Evolutionary conservation across 2,888 invertebrate species (phyloP), one percentile per base, ranked within the genome.

Genomic region (Dicycla oo): DNA sequence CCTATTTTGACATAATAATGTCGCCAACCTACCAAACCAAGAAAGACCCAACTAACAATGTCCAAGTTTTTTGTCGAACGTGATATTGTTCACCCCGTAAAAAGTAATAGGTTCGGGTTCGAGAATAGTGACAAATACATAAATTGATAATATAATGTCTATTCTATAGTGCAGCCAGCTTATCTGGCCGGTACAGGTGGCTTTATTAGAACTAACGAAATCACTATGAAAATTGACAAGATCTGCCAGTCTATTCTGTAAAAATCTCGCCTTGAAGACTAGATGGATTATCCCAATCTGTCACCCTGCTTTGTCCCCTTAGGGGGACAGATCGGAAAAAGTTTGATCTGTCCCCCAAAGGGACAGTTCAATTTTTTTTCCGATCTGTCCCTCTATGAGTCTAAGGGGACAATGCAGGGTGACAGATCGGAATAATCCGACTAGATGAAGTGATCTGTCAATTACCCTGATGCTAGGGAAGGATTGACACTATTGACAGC

Each of bases 51-150:
- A 38, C 18, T 38, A n/a, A 54, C 18, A 30, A 64, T 23, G 2
- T 34, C 23, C 53, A 69, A 38, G 15, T 38, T 20, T 26, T 68
- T 38, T 10, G 2, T 56, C 62, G 18, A 15, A 45, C 70, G 70
- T 61, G 10, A 5, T 47, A 47, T 70, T 69, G 61, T 61, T 53
- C 51, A 71, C 13, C 54, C 18, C 13, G 13, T n/a, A 26, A 18
- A n/a, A 38, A 34, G n/a, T 20, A 40, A 45, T 23, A 53, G 8
- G 18, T 26, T 47, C 13, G 1, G 11, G 20, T 34, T 54, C 34
- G 15, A 45, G 1, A 23, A 53, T 43, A 45, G 11, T 45, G 23
- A n/a, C 11, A 30, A 45, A 65, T 15, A 23, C 1, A 30, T 30
- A 30, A 2, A 5, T 30, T 40, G 13, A 49, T 26, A 20, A 23